Conservation (phyloP, 2,888 invertebrate genomes). For the Acanthosepion pharaonis region DNA sequence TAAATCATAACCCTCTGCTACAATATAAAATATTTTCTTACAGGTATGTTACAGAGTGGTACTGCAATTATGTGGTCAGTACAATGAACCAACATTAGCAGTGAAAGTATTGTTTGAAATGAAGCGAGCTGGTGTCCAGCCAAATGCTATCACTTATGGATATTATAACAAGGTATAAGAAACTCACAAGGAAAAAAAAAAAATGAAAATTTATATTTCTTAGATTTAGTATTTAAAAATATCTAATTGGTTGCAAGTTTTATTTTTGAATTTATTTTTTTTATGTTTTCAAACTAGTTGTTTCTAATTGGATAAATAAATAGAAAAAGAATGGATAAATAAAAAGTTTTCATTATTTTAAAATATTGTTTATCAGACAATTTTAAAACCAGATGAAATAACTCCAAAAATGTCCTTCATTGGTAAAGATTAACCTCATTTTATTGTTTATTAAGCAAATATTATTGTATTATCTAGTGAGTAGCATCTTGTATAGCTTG, state of each 20-base stretch:
- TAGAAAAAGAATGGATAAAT: no score
- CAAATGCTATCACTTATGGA: slow-evolving; percentile 98
- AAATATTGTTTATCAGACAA: background rate
- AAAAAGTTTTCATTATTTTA: no score
- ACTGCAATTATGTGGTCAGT: slow-evolving; percentile 97
- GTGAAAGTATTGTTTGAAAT: slow-evolving; percentile 81
- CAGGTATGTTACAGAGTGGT: slow-evolving; percentile 96
- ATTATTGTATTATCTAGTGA: no score
- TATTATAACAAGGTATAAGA: slow-evolving; percentile 81
- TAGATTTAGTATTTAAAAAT: background rate
- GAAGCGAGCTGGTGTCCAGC: slow-evolving; percentile 91
- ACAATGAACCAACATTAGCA: slow-evolving; percentile 93
- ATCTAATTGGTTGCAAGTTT: background rate
- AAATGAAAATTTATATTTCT: background rate
- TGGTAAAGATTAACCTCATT: no score
- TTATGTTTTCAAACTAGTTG: no score
- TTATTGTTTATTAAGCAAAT: no score
- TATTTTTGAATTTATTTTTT: background rate
- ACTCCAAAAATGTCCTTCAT: no score
- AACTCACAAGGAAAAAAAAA: background rate
- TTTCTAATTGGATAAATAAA: no score
- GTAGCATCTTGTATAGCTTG: no score
- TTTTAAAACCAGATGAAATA: background rate
- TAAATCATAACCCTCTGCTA: no score
- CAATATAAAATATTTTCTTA: slow-evolving; percentile 46